Conservation (phyloP, 2,113 vertebrate species). For the Phoenicopterus ruber region DNA sequence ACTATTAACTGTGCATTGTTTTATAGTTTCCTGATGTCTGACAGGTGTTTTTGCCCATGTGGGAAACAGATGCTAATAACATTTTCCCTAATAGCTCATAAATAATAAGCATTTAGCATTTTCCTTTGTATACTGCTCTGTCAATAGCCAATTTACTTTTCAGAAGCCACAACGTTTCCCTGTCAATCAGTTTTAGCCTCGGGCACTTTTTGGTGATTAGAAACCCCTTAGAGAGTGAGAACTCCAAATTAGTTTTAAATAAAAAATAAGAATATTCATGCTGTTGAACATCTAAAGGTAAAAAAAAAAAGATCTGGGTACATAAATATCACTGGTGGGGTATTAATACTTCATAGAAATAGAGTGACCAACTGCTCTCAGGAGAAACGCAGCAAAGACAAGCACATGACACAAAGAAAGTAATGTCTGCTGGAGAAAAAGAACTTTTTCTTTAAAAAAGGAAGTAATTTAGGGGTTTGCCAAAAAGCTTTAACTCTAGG, state of each 20-base stretch:
- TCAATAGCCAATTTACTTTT: conserved; percentile 80
- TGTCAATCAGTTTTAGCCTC: conserved; percentile 94
- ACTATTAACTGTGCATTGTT: conserved; percentile 51
- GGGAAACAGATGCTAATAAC: conserved; percentile 79
- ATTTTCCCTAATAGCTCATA: conserved; percentile 77
- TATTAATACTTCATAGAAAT: conserved; percentile 74
- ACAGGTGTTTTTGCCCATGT: conserved; percentile 81
- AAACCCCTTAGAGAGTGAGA: conserved; percentile 93
- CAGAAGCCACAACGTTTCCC: conserved; percentile 85
- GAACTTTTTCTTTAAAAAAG: background rate
- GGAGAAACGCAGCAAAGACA: conserved; percentile 40
- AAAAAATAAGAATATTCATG: conserved; percentile 99
- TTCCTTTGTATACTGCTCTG: conserved; percentile 76
- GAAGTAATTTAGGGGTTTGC: background rate
- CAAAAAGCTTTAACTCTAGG: background rate
- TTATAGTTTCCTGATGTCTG: conserved; percentile 74
- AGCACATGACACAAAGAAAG: conserved; percentile 32
- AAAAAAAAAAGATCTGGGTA: conserved; percentile 78
- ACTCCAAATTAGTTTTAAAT: conserved; percentile 99
- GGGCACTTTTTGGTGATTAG: conserved; percentile 96
- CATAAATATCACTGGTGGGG: conserved; percentile 83
- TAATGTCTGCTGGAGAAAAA: background rate
- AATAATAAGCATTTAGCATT: conserved; percentile 77
- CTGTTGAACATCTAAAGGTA: conserved; percentile 95
- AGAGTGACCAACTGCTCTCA: conserved; percentile 41